These are phyloP conservation scores for Pristis pectinata DNA, from an alignment of 2,797 vertebrate genomes.

Conservation along the genomic window DNA sequence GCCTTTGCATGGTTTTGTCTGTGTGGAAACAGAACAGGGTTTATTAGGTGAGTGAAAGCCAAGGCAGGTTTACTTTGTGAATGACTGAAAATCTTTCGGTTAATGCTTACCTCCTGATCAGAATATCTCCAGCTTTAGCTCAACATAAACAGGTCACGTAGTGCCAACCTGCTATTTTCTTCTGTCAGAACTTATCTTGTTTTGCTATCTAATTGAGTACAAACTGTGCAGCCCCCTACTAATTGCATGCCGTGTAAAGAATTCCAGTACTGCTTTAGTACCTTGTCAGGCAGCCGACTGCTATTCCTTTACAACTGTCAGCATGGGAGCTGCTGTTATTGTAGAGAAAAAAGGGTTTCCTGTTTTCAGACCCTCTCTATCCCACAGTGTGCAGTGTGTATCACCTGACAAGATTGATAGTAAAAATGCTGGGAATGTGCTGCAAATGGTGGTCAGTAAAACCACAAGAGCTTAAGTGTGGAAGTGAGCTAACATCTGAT, in stretches of 20 bases:
- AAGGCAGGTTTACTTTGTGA: constrained; percentile 44
- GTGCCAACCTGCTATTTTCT: constrained; percentile 51
- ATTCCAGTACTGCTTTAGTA: constrained; percentile 26
- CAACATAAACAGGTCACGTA: constrained; percentile 41
- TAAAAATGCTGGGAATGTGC: constrained; percentile 31
- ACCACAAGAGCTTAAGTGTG: constrained; percentile 29
- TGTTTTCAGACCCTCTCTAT: constrained; percentile 24
- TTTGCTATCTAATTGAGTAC: constrained; percentile 60
- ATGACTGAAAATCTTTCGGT: constrained; percentile 47
- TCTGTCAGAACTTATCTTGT: constrained; percentile 62
- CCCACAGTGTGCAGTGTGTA: constrained; percentile 13
- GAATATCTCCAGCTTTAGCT: constrained; percentile 51
- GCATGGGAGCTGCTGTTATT: constrained; percentile 37
- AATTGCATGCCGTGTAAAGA: constrained; percentile 32
- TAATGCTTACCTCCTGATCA: constrained; percentile 48
- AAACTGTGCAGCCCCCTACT: constrained; percentile 47
- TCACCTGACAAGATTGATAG: background rate
- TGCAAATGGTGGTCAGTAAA: constrained; percentile 30
- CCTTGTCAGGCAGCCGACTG: constrained; percentile 25
- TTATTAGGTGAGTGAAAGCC: constrained; percentile 39
- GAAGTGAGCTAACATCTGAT: constrained; percentile 42
- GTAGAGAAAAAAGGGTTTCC: constrained; percentile 10
- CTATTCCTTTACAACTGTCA: constrained; percentile 36
- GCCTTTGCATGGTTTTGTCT: constrained; percentile 45
- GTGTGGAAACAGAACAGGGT: constrained; percentile 48